Percentiles rank a stretch among this genome's conserved stretches.
These are phyloP conservation scores for Eulithis testata DNA, from an alignment of 2,888 invertebrate genomes.

Conservation along the genomic window DNA sequence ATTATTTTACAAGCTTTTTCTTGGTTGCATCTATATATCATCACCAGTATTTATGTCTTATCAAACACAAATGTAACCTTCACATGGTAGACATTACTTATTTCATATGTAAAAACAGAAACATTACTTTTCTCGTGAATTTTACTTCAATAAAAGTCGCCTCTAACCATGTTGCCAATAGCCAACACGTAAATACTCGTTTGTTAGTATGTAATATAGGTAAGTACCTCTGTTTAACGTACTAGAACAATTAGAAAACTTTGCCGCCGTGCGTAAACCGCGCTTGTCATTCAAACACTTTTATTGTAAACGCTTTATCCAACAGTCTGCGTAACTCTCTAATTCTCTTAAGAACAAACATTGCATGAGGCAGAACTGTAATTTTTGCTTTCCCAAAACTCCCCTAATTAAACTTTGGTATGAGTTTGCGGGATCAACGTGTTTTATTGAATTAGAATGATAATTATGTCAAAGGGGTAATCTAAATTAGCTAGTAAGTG, in stretches of 20 bases:
- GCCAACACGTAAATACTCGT: not conserved
- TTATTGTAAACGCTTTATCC: slow-evolving; percentile 34
- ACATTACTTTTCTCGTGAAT: no score
- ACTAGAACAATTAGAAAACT: not conserved
- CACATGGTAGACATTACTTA: no score
- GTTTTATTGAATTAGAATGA: slow-evolving; percentile 53
- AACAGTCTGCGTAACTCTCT: slow-evolving; percentile 36
- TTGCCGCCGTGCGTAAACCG: not conserved
- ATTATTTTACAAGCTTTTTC: no score
- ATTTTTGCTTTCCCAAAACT: slow-evolving; percentile 45
- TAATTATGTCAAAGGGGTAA: not conserved
- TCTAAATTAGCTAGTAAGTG: no score
- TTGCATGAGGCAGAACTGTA: slow-evolving; percentile 24
- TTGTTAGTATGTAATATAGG: not conserved
- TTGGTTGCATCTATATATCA: no score
- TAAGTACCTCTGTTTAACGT: no score
- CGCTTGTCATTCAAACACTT: slow-evolving; percentile 27
- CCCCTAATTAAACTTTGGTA: slow-evolving; percentile 54
- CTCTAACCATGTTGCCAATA: not conserved
- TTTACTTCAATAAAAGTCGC: no score
- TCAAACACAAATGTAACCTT: no score
- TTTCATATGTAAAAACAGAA: no score
- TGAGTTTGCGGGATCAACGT: slow-evolving; percentile 36
- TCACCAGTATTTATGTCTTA: no score
- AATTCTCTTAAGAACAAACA: slow-evolving; percentile 39